Evolutionary conservation across 2,797 vertebrate species (phyloP), one percentile per base, ranked within the genome.

Genomic region (Crossoptilon crossoptilon): DNA sequence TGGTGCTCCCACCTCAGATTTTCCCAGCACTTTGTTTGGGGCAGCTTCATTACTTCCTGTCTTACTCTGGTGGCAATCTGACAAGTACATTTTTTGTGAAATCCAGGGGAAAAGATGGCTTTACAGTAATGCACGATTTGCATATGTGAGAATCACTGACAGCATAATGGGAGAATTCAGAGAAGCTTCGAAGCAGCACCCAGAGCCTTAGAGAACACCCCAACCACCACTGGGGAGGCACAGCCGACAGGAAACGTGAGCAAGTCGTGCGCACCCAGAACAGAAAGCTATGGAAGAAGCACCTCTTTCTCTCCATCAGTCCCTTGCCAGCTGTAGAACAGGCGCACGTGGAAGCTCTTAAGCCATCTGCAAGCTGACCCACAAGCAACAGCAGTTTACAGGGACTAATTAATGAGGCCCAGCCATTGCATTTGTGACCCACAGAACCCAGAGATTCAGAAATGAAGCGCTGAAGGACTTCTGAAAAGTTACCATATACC

Each of bases 341-440:
- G 37, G 72, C 12, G 29, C 14, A 69, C 15, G 74, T 35, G 29
- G 31, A 86, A 67, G 44, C 14, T 77, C 44, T 80, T 78, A 67
- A 81, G 81, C n/a, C 63, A 72, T 53, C 62, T 64, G 44, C 74
- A 92, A 35, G 46, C 10, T 33, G 35, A 84, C n/a, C 44, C 68
- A 66, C 22, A 66, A 88, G 51, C 46, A 93, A 62, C 53, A 94
- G 39, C 41, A 55, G 15, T 85, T 93, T 48, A 80, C 26, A 46
- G 69, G 70, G 87, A 44, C 5, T 33, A 58, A 74, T 58, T 70
- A 72, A 74, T 22, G 26, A 80, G 11, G 44, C 14, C 24, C 71
- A 72, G n/a, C 78, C 6, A 43, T n/a, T 46, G n/a, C 49, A 59
- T 21, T 39, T 79, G 0, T 53, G 18, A 81, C 46, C 37, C 53